phyloP scores from a whole-genome alignment of 2,797 vertebrate species.

The Sebastes diaconus region DNA sequence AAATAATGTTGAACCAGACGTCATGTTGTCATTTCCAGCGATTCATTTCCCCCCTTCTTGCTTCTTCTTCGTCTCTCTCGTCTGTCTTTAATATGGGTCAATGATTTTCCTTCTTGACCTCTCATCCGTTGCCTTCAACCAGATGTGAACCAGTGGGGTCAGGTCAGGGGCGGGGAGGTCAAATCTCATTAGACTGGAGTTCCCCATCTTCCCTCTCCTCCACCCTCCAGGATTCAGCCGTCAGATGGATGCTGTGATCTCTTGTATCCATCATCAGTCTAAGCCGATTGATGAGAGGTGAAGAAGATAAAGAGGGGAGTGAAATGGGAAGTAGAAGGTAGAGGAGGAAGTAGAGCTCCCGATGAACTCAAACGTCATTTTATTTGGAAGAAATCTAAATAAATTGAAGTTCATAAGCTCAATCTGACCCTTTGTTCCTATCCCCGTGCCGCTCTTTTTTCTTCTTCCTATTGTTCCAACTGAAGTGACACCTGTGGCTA shows the following conservation, averaged over 20 bases:
- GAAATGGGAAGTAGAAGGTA: background rate
- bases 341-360: background rate
- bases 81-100: constrained; percentile 27
- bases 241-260: constrained; percentile 73
- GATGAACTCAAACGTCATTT: background rate
- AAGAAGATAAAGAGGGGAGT: background rate
- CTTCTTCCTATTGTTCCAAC: background rate
- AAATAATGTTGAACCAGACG: background rate
- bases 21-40: background rate
- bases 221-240: constrained; percentile 25
- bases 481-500: background rate
- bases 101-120: constrained; percentile 14
- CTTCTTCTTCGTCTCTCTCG: background rate
- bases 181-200: constrained; percentile 24
- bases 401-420: background rate
- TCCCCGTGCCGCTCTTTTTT: background rate
- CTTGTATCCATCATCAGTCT: constrained; percentile 24
- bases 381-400: background rate
- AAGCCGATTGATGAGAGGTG: constrained; percentile 33
- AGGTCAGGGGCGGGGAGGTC: background rate
- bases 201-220: constrained; percentile 11
- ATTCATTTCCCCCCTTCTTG: background rate
- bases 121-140: background rate
- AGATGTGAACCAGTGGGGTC: constrained; percentile 4
- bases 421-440: background rate